Evolutionary conservation across 2,888 invertebrate species (phyloP), one percentile per base, ranked within the genome.

Genomic region (Drosophila setosimentum): DNA sequence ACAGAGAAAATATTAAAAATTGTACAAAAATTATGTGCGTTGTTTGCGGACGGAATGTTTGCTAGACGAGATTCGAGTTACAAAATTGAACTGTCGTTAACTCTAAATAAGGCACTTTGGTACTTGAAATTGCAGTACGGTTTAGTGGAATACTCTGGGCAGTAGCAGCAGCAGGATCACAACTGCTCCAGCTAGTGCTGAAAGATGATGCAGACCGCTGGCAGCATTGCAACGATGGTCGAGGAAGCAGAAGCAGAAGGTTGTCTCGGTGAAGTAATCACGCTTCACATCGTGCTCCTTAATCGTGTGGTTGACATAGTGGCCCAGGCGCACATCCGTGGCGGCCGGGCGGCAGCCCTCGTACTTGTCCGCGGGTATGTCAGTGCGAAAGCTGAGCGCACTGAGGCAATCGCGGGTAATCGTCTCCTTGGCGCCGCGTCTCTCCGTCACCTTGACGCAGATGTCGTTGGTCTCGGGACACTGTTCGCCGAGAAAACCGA

Each of bases 171-270:
- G 35, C 40, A 82, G 24, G 4, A 74, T n/a, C 4, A 48, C 65
- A 4, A 60, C 32, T 11, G 42, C 60, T 0, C 65, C 55, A 21
- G 62, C 62, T 7, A 86, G 1, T 1, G 49, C 57, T 8, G 80
- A 58, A 2, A 35, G 53, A 8, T 65, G 60, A 8, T 65, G 50
- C 6, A 70, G 29, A 4, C 69, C 65, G 33, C 71, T 68, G 6
- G 89, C 89, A 3, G 94, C 92, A 89, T 98, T 98, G 93, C 98
- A 98, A 88, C 98, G 95, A 91, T 98, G 97, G 92, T 98, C 98
- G 78, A 98, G 95, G 92, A 97, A 97, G 92, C 98, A 98, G 93
- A 98, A 97, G 92, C 98, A 98, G 95, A 96, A 98, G 45, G 95
- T 95, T 10, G 97, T 96, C 81, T 96, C 95, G 76, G 96, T 96